phyloP scores from a whole-genome alignment of 2,797 vertebrate species.

The Jordanella pulchra region DNA sequence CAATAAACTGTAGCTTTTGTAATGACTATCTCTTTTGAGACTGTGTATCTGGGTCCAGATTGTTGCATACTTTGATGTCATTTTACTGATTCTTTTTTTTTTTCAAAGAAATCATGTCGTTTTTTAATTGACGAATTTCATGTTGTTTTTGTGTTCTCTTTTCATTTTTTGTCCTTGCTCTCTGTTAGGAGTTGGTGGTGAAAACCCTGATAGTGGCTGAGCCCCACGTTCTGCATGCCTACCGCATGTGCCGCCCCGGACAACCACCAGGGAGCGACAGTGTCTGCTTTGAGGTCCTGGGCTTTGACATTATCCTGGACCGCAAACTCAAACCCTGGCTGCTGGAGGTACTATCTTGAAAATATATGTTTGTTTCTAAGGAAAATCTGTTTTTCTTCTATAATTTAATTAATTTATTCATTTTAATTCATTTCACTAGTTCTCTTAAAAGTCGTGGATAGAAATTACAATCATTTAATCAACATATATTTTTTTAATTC shows the following conservation, averaged over 20 bases:
- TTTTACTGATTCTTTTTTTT: not conserved
- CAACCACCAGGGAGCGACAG: slow-evolving; percentile 96
- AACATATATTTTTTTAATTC: not conserved
- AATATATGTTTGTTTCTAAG: slow-evolving; percentile 1
- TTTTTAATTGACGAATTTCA: slow-evolving; percentile 1
- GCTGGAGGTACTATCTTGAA: slow-evolving; percentile 77
- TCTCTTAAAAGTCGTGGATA: not conserved
- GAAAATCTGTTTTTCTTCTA: not conserved
- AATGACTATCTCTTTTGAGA: slow-evolving; percentile 6
- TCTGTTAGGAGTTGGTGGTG: slow-evolving; percentile 90
- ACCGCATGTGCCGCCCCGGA: slow-evolving; percentile 97
- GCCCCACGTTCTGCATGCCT: slow-evolving; percentile 94
- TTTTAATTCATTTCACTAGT: not conserved
- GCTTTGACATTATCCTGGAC: slow-evolving; percentile 97
- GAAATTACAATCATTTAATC: not conserved
- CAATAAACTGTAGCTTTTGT: slow-evolving; percentile 2
- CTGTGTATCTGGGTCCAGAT: not conserved
- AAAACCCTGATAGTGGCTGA: slow-evolving; percentile 97
- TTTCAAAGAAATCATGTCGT: slow-evolving; percentile 10
- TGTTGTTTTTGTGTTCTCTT: not conserved
- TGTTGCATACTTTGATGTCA: slow-evolving; percentile 16
- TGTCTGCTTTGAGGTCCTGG: slow-evolving; percentile 96
- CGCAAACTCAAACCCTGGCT: slow-evolving; percentile 98
- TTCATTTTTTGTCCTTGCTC: slow-evolving; percentile 33
- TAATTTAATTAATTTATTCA: too few species aligned